Base-by-base conservation (phyloP, 2,113 vertebrate species). In the Chitala chitala region DNA sequence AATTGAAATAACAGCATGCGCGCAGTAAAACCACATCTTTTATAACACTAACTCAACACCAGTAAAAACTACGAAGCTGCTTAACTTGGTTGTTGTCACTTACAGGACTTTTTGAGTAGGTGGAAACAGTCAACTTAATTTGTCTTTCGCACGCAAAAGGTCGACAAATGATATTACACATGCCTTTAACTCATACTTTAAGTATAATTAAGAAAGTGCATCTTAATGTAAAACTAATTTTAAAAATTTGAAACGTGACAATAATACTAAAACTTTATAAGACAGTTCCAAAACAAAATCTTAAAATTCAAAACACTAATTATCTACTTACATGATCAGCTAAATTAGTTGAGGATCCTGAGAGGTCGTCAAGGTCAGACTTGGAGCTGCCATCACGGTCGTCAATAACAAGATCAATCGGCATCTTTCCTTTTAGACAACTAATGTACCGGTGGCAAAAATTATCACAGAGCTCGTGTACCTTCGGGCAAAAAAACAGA, bases 341-440 rank as follows among this genome's bases (percentile, higher is more conserved):
- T 73, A 99, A 92, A 86, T 98, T 99, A 78, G 96, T 98, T 80
- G 98, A 99, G 76, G 98, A 99, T 89, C 98, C 98, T 82, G 98
- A 99, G 80, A 99, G 94, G 86, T 99, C 97, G 89, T 99, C 98
- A 4, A 98, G 96, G 82, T 99, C 98, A 86, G 96, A 98, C 87
- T 99, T 99, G 66, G 96, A 98, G 89, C 92, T 99, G 86, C 96
- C 96, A 83, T 99, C 98, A 86, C 96, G 93, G 86, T 99, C 96
- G 84, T 99, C 98, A 82, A 99, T 99, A 84, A 99, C 98, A 71
- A 99, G 93, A 89, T 99, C 98, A 89, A 99, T 99, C 86, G 98
- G 98, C 98, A 94, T 94, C 87, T 94, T 94, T 84, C 92, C 92
- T 90, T 94, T 94, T 87, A 94, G 92, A 89, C 92, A 94, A 78